Evolutionary conservation across 2,888 invertebrate species (phyloP).

Genomic region (Sialis lutaria): DNA sequence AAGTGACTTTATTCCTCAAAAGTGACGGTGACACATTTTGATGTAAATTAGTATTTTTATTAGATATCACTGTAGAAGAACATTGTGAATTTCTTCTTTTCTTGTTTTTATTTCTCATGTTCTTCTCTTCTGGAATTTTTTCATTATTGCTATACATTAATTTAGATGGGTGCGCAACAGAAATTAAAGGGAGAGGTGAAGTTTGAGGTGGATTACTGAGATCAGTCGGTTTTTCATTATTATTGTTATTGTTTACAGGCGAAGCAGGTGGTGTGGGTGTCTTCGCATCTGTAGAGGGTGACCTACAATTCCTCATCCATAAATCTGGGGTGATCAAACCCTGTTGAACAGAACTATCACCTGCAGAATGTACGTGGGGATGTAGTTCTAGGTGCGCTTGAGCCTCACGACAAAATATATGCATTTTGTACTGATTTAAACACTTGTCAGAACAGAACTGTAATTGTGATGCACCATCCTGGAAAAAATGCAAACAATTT

Average conservation of each 20-base stretch:
- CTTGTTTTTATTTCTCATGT: conserved; percentile 22
- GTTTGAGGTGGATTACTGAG: conserved; percentile 22
- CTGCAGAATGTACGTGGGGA: conserved; percentile 36
- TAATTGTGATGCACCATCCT: conserved; percentile 79
- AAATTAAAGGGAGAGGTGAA: conserved; percentile 43
- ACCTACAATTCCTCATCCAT: conserved; percentile 70
- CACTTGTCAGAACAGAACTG: conserved; percentile 89
- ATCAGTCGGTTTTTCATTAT: conserved; percentile 3
- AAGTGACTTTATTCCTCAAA: conserved; percentile 12
- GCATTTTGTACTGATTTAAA: conserved; percentile 92
- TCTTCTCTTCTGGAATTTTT: conserved; percentile 13
- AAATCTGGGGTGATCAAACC: conserved; percentile 74
- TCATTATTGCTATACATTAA: conserved; percentile 30
- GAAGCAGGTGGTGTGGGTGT: conserved; percentile 3
- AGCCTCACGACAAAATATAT: conserved; percentile 87
- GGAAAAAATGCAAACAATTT: conserved; percentile 14
- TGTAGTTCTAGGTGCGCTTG: conserved; percentile 79
- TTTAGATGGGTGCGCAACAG: conserved; percentile 47
- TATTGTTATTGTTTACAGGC: not conserved
- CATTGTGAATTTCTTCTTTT: conserved; percentile 18
- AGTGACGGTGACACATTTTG: conserved; percentile 21
- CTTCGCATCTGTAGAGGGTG: conserved; percentile 25
- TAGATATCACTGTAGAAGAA: conserved; percentile 27
- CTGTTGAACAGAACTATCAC: conserved; percentile 7
- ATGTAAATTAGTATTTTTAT: conserved; percentile 23